These are phyloP conservation scores for Misgurnus anguillicaudatus DNA, from an alignment of 2,113 vertebrate genomes.

Conservation along the genomic window DNA sequence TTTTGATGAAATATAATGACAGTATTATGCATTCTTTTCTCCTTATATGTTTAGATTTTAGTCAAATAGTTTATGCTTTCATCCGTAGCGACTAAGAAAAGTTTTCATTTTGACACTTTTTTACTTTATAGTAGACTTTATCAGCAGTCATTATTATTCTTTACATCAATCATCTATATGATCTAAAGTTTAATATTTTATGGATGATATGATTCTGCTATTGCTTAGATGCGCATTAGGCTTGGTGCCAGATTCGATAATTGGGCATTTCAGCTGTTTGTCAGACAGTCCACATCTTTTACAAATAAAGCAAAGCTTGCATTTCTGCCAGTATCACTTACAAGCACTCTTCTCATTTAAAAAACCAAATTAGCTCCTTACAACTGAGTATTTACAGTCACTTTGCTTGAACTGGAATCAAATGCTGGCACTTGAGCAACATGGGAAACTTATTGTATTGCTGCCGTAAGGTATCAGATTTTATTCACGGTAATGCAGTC, in stretches of 20 bases:
- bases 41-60: neutral
- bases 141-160: too few relatives aligned
- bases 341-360: neutral
- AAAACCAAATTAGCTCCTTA: neutral
- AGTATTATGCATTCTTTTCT: neutral
- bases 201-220: too few relatives aligned
- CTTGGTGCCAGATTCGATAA: slow-evolving; percentile 1
- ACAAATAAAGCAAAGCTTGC: neutral
- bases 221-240: neutral
- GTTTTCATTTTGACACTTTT: too few relatives aligned
- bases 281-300: slow-evolving; percentile 16
- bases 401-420: neutral
- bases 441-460: slow-evolving; percentile 77
- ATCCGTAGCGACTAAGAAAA: neutral
- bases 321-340: neutral
- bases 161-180: too few relatives aligned
- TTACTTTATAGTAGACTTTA: too few relatives aligned
- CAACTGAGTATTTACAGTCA: neutral
- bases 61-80: neutral
- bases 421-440: slow-evolving; percentile 38
- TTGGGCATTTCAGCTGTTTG: slow-evolving; percentile 13
- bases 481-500: slow-evolving; percentile 53
- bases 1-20: too few relatives aligned
- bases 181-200: too few relatives aligned
- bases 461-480: slow-evolving; percentile 61